Evolutionary conservation across 2,797 vertebrate genomes (phyloP).

Genomic region (Etheostoma nigrum): DNA sequence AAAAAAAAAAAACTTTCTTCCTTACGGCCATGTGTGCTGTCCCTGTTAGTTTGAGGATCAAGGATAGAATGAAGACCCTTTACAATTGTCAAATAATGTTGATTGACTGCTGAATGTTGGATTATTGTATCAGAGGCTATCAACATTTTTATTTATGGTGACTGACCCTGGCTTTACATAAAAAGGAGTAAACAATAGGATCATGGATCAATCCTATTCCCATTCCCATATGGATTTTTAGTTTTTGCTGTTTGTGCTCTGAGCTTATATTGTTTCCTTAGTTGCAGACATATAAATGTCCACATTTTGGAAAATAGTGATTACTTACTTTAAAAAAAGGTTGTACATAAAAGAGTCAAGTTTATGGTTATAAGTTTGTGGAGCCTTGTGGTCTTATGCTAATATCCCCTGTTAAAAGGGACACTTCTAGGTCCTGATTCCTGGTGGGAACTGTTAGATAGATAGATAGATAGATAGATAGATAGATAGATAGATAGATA

Average conservation of each 20-base stretch:
- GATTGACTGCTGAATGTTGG: neutral
- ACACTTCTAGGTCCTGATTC: neutral
- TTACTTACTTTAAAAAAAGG: neutral
- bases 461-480: too few relatives aligned
- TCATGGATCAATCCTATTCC: neutral
- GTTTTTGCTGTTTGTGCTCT: neutral
- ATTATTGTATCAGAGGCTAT: neutral
- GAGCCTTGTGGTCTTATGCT: neutral
- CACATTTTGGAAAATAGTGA: neutral
- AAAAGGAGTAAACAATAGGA: neutral
- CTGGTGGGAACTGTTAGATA: neutral
- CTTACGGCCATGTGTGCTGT: neutral
- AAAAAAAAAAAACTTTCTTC: neutral
- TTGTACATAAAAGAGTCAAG: neutral
- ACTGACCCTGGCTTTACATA: neutral
- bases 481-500: too few relatives aligned
- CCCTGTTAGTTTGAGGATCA: neutral
- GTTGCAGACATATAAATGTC: neutral
- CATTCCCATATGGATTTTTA: slow-evolving; percentile 4
- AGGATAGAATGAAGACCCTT: neutral
- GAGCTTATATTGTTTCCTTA: neutral
- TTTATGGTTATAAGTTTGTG: neutral
- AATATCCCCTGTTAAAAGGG: neutral
- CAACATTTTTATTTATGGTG: neutral
- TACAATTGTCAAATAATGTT: neutral